Evolutionary conservation across 2,888 invertebrate species (phyloP), one percentile per base, ranked within the genome.

Genomic region (Melitaea athalia): DNA sequence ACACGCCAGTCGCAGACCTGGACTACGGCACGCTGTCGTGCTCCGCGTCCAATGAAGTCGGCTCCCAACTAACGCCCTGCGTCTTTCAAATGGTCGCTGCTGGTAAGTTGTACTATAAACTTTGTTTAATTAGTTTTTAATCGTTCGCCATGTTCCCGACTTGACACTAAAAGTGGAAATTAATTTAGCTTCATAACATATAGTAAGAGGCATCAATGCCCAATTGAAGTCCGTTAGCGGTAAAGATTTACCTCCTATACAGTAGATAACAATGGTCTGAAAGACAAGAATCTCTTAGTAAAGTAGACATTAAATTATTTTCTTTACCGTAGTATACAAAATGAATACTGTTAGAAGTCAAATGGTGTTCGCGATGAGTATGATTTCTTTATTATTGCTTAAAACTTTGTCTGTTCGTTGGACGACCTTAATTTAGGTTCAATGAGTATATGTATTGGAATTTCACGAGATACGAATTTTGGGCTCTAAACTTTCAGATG

Each of bases 11-110:
- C 45, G 94, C 94, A 5, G 95, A 95, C 85, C 86, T 96, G 86
- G 98, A 98, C 93, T 98, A 98, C 88, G 98, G 98, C 69, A 97
- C 97, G 17, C 91, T 98, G 67, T 97, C 97, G 45, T 98, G 98
- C 86, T 95, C 97, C 93, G 98, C 97, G 14, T 93, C 95, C 77
- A 98, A 98, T 89, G 94, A 95, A 78, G 97, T 98, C 68, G 98
- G 98, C 74, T 93, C 95, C 67, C 98, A 98, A 86, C 91, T 95
- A 75, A 94, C 95, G 75, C 97, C 98, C 12, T 98, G 98, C 85
- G 94, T 97, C 82, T 97, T 97, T 89, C 97, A 97, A 88, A 96
- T 98, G 85, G 97, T 98, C 52, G 95, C 97, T 64, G 98, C 98
- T 78, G 97, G 98, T 97, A 85, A 93, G 93, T 84, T 11, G 24